A percentile compares a stretch with the other conserved stretches of the same genome.
Conservation (phyloP, 1,140 invertebrate species). For the Drosophila insularis region DNA sequence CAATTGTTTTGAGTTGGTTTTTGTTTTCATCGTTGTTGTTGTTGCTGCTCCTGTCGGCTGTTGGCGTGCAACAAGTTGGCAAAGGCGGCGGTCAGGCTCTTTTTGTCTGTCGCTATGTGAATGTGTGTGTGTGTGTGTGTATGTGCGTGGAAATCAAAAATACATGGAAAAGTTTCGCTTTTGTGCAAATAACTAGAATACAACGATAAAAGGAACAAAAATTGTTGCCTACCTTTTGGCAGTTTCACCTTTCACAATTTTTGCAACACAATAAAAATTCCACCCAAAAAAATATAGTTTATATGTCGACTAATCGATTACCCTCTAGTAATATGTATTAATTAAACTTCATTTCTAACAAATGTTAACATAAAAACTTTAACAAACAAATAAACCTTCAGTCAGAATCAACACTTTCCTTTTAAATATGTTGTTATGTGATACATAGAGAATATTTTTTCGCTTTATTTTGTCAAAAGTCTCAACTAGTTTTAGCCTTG, state of each 20-base stretch:
- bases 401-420: too few relatives aligned
- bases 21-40: constrained; percentile 32
- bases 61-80: constrained; percentile 67
- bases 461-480: too few relatives aligned
- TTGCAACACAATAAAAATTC: not conserved
- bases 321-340: too few relatives aligned
- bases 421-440: too few relatives aligned
- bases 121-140: constrained; percentile 16
- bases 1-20: constrained; percentile 67
- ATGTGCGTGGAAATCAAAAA: constrained; percentile 41
- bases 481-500: too few relatives aligned
- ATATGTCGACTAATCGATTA: too few relatives aligned
- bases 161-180: constrained; percentile 28
- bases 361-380: too few relatives aligned
- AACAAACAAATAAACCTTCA: too few relatives aligned
- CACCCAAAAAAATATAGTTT: not conserved
- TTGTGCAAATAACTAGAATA: constrained; percentile 10
- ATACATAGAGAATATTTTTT: too few relatives aligned
- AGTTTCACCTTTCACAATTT: constrained; percentile 6
- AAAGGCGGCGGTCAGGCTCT: constrained; percentile 8
- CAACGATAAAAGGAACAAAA: constrained; percentile 32
- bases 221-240: constrained; percentile 63
- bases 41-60: constrained; percentile 9
- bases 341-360: too few relatives aligned
- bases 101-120: not conserved